A percentile compares a stretch with the other conserved stretches of the same genome.
Evolutionary conservation across 2,888 invertebrate genomes (phyloP).

Genomic region (Invenusta paracnida): DNA sequence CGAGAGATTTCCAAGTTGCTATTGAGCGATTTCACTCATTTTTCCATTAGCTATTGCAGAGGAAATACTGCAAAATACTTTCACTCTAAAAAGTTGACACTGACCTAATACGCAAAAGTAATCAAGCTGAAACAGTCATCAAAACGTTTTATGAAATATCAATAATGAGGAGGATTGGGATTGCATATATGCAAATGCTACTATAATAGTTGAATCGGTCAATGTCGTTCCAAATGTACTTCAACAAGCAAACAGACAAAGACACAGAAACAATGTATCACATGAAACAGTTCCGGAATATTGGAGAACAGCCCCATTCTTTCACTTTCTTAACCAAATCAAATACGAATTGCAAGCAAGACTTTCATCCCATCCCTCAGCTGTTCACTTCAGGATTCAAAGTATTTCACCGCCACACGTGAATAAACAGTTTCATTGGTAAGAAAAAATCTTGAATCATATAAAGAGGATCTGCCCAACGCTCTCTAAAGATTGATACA

Average conservation of each 20-base stretch:
- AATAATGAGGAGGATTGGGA: neutral
- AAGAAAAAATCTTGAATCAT: neutral
- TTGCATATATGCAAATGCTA: neutral
- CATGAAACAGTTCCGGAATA: neutral
- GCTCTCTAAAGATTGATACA: neutral
- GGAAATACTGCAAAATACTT: neutral
- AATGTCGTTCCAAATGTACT: neutral
- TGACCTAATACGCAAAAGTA: neutral
- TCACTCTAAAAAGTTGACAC: neutral
- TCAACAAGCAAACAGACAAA: neutral
- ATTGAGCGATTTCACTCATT: neutral
- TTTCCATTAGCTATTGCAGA: neutral
- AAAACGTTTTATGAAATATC: neutral
- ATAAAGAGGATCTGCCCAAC: neutral
- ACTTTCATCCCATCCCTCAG: neutral
- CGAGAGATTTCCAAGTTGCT: neutral
- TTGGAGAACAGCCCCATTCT: neutral
- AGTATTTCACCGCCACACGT: neutral
- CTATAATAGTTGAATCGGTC: neutral
- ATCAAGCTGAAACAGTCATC: neutral
- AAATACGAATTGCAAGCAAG: neutral
- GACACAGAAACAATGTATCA: neutral
- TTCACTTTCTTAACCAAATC: neutral
- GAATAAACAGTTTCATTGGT: neutral
- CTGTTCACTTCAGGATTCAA: neutral